Percentiles rank a stretch among this genome's conserved stretches.
These are phyloP conservation scores for Achatina immaculata DNA, from an alignment of 1,140 invertebrate species.

Conservation along the genomic window DNA sequence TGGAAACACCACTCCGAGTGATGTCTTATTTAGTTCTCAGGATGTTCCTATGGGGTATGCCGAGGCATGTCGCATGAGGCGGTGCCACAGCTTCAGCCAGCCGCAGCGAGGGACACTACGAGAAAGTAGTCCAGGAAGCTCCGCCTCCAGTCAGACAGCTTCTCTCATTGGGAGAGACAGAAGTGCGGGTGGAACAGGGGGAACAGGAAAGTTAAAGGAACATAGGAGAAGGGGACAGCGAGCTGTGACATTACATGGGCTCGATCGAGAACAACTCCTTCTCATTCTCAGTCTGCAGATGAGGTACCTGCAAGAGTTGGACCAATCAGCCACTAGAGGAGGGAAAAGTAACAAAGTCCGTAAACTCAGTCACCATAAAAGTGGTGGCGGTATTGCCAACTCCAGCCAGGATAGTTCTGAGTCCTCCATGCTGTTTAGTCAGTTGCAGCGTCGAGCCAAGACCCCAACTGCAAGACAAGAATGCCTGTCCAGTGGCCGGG, in stretches of 20 bases:
- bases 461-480: slow-evolving; percentile 39
- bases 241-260: slow-evolving; percentile 60
- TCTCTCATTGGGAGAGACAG: slow-evolving; percentile 9
- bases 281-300: slow-evolving; percentile 60
- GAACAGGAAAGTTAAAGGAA: slow-evolving; percentile 45
- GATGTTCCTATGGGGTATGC: slow-evolving; percentile 41
- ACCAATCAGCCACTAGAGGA: slow-evolving; percentile 39
- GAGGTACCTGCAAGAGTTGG: slow-evolving; percentile 59
- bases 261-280: slow-evolving; percentile 62
- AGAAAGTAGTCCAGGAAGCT: neutral
- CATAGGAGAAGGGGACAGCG: slow-evolving; percentile 51
- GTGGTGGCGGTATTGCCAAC: too few species aligned
- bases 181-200: neutral
- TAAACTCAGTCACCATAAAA: too few species aligned
- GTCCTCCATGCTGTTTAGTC: neutral
- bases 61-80: slow-evolving; percentile 36
- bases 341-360: too few species aligned
- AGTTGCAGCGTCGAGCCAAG: slow-evolving; percentile 27
- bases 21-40: slow-evolving; percentile 42
- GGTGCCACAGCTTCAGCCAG: slow-evolving; percentile 43
- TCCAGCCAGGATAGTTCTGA: neutral
- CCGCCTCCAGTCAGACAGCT: too few species aligned
- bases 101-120: slow-evolving; percentile 25
- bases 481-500: neutral
- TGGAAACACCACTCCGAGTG: slow-evolving; percentile 32